phyloP scores from a whole-genome alignment of 1,140 invertebrate genomes.

The Drosophila chauvacae region DNA sequence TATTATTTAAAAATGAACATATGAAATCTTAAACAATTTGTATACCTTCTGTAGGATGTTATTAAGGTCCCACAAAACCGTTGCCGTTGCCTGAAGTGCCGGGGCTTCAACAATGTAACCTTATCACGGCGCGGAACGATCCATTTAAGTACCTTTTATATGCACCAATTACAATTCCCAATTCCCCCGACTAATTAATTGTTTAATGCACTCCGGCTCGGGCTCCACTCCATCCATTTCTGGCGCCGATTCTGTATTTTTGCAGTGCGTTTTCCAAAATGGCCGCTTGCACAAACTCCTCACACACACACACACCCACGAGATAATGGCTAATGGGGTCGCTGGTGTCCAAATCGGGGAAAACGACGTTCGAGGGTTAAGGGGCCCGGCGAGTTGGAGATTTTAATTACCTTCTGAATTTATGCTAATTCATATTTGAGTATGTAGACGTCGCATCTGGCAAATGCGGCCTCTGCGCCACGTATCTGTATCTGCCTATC shows the following conservation, averaged over 20 bases:
- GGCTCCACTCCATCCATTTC: slow-evolving; percentile 38
- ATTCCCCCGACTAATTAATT: slow-evolving; percentile 74
- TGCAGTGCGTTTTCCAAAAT: slow-evolving; percentile 47
- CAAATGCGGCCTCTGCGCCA: slow-evolving; percentile 23
- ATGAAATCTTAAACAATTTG: background rate
- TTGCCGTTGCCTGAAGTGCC: background rate
- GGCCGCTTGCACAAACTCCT: slow-evolving; percentile 59
- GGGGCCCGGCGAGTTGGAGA: slow-evolving; percentile 37
- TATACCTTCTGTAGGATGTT: too few relatives aligned
- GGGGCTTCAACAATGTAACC: background rate
- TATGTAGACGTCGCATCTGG: slow-evolving; percentile 65
- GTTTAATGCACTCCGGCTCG: slow-evolving; percentile 71
- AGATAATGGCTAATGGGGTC: slow-evolving; percentile 67
- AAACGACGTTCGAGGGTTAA: slow-evolving; percentile 3
- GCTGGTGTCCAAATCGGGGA: slow-evolving; percentile 7
- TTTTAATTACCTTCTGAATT: slow-evolving; percentile 80
- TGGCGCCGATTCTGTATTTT: slow-evolving; percentile 12
- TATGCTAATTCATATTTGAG: slow-evolving; percentile 83
- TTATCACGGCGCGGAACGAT: slow-evolving; percentile 22
- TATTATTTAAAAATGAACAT: background rate
- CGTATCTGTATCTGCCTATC: slow-evolving; percentile 33
- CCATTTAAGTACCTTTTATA: slow-evolving; percentile 41
- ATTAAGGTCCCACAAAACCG: background rate
- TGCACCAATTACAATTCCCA: slow-evolving; percentile 41
- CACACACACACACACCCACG: slow-evolving; percentile 21